These are phyloP conservation scores for Epizoanthus stellaris DNA, from an alignment of 92 coral and sea anemone genomes.

Conservation along the genomic window DNA sequence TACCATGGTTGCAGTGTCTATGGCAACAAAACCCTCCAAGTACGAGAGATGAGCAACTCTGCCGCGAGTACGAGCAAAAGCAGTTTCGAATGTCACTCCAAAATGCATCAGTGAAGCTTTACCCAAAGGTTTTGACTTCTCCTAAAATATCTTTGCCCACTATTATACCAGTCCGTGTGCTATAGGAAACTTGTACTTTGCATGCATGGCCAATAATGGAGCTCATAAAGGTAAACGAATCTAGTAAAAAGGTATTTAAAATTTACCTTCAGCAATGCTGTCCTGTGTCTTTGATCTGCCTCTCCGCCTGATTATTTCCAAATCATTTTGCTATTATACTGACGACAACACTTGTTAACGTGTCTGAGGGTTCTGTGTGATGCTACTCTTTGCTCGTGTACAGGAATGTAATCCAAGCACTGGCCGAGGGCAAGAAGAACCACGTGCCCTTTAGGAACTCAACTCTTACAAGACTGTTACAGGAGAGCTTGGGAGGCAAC, in stretches of 20 bases:
- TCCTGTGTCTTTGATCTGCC: no score
- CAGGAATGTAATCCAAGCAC: constrained; percentile 97
- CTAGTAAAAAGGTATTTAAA: not conserved
- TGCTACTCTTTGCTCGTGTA: not conserved
- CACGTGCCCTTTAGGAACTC: constrained; percentile 98
- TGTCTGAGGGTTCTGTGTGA: not conserved
- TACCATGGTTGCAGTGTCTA: no score
- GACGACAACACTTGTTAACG: not conserved
- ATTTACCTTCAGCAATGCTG: no score
- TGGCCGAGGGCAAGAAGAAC: constrained; percentile 92
- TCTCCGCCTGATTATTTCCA: no score
- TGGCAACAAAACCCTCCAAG: not conserved
- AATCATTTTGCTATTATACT: not conserved
- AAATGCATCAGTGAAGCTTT: no score
- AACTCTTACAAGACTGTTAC: constrained; percentile 90
- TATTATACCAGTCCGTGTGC: no score
- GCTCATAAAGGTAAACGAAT: not conserved
- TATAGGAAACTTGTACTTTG: no score
- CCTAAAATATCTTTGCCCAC: no score
- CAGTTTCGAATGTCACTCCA: no score
- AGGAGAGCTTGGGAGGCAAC: constrained; percentile 98
- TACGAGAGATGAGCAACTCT: no score
- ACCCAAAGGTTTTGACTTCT: no score
- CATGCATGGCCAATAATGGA: not conserved
- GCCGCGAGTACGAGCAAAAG: no score